Evolutionary conservation across 2,113 vertebrate genomes (phyloP), one percentile per base, ranked within the genome.

Genomic region (Xyrauchen texanus): DNA sequence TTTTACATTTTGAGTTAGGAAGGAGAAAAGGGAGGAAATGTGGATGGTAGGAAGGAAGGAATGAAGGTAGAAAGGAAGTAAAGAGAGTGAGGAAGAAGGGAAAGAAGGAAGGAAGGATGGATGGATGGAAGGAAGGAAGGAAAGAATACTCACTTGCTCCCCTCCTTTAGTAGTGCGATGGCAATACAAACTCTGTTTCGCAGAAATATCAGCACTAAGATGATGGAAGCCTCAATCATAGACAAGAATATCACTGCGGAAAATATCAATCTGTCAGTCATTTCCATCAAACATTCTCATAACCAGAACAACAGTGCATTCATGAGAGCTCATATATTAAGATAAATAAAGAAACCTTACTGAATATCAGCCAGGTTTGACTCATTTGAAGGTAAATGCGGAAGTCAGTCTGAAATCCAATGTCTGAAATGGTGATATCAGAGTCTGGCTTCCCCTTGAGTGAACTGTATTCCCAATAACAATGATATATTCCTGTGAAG

Each of bases 341-440:
- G 21, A 72, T 44, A 53, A 46, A 53, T 8, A 60, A 5, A 76
- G 3, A 72, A 52, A 16, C 51, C 92, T 49, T 84, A 99, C 97
- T 93, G 90, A 99, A 94, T 62, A 93, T 80, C 68, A 99, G 91
- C 97, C 97, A 98, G 4, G 96, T 96, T 86, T 99, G 95, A 70
- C 93, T 95, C 89, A 96, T 90, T 64, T 94, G 90, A 80, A 98
- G 92, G 86, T 98, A 98, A 76, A 95, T 86, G 69, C 90, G 91
- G 88, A 97, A 91, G 85, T 96, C 94, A 7, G 93, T 93, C 88
- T 97, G 96, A 85, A 98, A 93, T 69, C 97, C 96, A 7, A 96
- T 90, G 49, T 96, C 92, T 8, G 95, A 95, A 81, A 97, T 85
- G 79, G 93, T 92, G 80, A 95, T 81, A 1, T 95, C 89, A 68